A percentile compares a stretch with the other conserved stretches of the same genome.
Conservation (phyloP, 2,888 invertebrate species). For the Acleris emargana region DNA sequence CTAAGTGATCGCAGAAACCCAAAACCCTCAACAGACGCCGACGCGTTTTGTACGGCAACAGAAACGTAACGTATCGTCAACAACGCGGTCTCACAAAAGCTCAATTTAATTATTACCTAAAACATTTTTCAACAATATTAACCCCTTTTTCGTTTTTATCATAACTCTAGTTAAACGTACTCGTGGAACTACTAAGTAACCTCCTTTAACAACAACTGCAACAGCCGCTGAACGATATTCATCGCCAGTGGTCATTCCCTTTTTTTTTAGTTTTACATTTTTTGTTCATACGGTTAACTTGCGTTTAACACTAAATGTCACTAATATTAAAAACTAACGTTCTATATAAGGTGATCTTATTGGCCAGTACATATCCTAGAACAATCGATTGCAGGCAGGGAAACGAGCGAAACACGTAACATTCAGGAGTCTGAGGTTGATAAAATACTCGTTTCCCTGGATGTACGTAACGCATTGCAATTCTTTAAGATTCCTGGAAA, state of each 20-base stretch:
- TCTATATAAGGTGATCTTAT: slow-evolving; percentile 58
- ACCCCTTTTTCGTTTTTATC: slow-evolving; percentile 69
- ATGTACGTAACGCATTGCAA: slow-evolving; percentile 43
- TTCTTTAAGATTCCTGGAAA: slow-evolving; percentile 29
- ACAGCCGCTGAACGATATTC: slow-evolving; percentile 73
- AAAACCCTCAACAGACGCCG: slow-evolving; percentile 45
- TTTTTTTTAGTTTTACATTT: slow-evolving; percentile 54
- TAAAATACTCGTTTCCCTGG: slow-evolving; percentile 43
- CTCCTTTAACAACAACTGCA: slow-evolving; percentile 78
- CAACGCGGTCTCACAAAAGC: slow-evolving; percentile 78
- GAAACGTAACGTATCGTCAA: slow-evolving; percentile 61
- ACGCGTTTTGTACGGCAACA: slow-evolving; percentile 51
- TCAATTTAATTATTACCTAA: slow-evolving; percentile 80
- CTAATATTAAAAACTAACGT: slow-evolving; percentile 82
- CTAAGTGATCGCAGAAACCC: slow-evolving; percentile 50
- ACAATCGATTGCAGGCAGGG: slow-evolving; percentile 44
- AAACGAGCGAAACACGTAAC: slow-evolving; percentile 39
- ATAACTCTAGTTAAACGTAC: slow-evolving; percentile 77
- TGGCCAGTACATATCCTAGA: slow-evolving; percentile 59
- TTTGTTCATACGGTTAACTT: slow-evolving; percentile 62
- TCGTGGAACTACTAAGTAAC: slow-evolving; percentile 79
- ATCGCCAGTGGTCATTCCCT: slow-evolving; percentile 51
- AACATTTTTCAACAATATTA: slow-evolving; percentile 83
- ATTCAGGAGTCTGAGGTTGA: slow-evolving; percentile 6
- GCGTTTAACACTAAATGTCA: slow-evolving; percentile 80